Percentiles rank a stretch among this genome's conserved stretches.
Evolutionary conservation across 2,888 invertebrate genomes (phyloP).

Genomic region (Cenopis cana): DNA sequence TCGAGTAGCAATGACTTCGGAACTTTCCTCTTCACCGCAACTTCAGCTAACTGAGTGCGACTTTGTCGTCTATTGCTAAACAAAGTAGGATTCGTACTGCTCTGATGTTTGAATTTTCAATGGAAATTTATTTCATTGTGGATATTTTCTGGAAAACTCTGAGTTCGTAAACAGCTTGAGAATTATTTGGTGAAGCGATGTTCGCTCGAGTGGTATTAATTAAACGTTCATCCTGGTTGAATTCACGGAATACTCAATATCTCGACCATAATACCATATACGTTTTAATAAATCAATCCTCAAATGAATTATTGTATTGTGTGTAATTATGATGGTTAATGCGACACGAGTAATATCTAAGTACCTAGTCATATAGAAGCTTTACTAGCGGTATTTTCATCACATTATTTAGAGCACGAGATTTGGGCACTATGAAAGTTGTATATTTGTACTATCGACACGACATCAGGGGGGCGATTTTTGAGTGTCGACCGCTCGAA

Average conservation of each 20-base stretch:
- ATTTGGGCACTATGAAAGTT: neutral
- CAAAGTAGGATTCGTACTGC: constrained; percentile 45
- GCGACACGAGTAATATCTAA: too few species aligned
- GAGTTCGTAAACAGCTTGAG: constrained; percentile 10
- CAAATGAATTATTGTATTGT: too few species aligned
- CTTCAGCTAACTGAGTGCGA: constrained; percentile 39
- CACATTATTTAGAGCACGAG: neutral
- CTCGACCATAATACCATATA: constrained; percentile 1
- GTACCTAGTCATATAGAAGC: neutral
- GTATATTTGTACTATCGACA: too few species aligned
- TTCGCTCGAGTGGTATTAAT: constrained; percentile 16
- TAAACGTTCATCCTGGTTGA: constrained; percentile 9
- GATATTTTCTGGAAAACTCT: constrained; percentile 11
- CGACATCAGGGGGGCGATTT: too few species aligned
- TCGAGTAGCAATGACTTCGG: constrained; percentile 41
- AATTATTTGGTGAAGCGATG: constrained; percentile 24
- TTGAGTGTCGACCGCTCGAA: too few species aligned
- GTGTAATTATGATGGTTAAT: too few species aligned
- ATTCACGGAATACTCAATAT: constrained; percentile 7
- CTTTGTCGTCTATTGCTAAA: constrained; percentile 46
- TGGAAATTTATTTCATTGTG: constrained; percentile 37
- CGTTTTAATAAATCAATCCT: neutral
- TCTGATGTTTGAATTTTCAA: constrained; percentile 35
- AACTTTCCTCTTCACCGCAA: constrained; percentile 46
- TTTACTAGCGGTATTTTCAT: neutral